Base-by-base conservation (phyloP, 2,113 vertebrate species). In the Cyanoramphus novaezelandiae region DNA sequence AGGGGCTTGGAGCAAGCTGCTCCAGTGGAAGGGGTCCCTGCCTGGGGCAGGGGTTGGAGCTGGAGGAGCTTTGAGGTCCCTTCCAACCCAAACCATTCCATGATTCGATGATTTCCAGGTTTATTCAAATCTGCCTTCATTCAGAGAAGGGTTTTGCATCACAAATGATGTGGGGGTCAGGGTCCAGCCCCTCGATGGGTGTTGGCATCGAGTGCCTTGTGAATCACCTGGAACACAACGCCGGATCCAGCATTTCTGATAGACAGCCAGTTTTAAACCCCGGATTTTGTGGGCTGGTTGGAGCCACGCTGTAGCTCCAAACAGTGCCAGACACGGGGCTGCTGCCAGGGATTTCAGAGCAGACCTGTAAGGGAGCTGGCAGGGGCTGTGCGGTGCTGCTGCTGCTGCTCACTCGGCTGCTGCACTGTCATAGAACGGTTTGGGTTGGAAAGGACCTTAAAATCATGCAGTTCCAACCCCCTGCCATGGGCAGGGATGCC, bases 371-470 rank as follows among this genome's bases (percentile, higher is more conserved):
- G 1, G 37, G 39, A 7, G 43, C 5, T 80, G 52, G 77, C 88
- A 91, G 59, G 29, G 49, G 49, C 65, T 76, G 65, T 1, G 3
- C 0, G 0, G 35, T 55, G 75, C 28, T 41, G 47, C 64, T 75
- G 53, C 9, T 37, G 55, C 4, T 3, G 67, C 69, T 82, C 0
- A 0, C 76, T 81, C 10, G 0, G 39, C 77, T 37, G 27, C 82
- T 9, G 15, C 57, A 15, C 57, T 59, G 33, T 59, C 57, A 59
- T 15, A 15, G 33, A 24, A 15, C 5, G 33, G 33, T n/a, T 59
- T 59, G 33, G 18, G 13, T 59, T 59, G 33, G 33, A 59, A 59
- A 7, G 57, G 57, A n/a, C 55, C 33, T 15, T n/a, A 35, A 59
- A 21, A 4, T 35, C 33, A 23, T 59, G 33, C 33, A 59, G 33